A percentile compares a stretch with the other conserved stretches of the same genome.
Evolutionary conservation across 2,888 invertebrate species (phyloP).

Genomic region (Chymomyza fuscimana): DNA sequence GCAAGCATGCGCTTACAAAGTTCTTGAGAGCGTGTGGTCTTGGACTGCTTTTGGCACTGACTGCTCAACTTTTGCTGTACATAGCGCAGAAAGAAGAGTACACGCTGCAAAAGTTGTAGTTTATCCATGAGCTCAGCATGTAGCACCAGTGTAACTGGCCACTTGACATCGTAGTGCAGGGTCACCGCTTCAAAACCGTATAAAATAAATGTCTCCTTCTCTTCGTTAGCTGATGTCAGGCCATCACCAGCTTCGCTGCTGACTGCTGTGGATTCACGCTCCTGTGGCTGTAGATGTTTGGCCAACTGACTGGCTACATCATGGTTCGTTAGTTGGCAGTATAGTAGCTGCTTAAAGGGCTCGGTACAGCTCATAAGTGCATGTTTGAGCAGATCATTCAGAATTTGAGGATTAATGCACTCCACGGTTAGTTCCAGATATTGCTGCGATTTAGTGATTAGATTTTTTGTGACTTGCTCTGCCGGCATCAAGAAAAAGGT

Average conservation of each 20-base stretch:
- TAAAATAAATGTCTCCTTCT: constrained; percentile 15
- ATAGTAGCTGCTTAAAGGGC: constrained; percentile 42
- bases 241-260: neutral
- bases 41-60: neutral
- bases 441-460: constrained; percentile 28
- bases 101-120: constrained; percentile 52
- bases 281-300: neutral
- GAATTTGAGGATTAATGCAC: constrained; percentile 30
- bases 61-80: constrained; percentile 37
- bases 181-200: constrained; percentile 49
- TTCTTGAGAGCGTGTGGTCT: neutral
- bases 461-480: constrained; percentile 20
- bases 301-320: constrained; percentile 42
- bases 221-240: neutral
- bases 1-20: constrained; percentile 42
- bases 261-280: neutral
- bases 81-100: constrained; percentile 51
- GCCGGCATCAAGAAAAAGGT: constrained; percentile 46
- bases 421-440: constrained; percentile 32
- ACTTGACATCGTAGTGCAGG: constrained; percentile 43
- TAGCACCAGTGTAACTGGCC: constrained; percentile 55
- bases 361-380: constrained; percentile 30
- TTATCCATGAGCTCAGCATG: constrained; percentile 41
- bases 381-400: constrained; percentile 27
- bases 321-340: constrained; percentile 37